Evolutionary conservation across 2,797 vertebrate species (phyloP).

Genomic region (Danionella dracula): DNA sequence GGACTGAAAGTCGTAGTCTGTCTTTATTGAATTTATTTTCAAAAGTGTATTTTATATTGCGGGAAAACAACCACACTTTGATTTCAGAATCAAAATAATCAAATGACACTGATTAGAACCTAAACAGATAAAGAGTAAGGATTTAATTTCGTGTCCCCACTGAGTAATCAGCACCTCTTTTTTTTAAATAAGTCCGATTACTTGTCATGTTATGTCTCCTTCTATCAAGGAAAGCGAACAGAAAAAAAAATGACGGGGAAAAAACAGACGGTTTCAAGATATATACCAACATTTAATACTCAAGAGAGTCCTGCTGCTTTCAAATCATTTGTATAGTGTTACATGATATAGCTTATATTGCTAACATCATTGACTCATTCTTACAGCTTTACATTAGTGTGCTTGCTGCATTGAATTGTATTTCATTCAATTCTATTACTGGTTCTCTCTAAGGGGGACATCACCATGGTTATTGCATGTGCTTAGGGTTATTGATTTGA

Average conservation of each 20-base stretch:
- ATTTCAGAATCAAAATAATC: constrained; percentile 30
- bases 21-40: too few species aligned
- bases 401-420: not conserved
- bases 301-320: not conserved
- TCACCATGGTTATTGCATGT: not conserved
- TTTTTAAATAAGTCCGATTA: constrained; percentile 40
- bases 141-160: constrained; percentile 10
- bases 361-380: not conserved
- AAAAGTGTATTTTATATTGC: too few species aligned
- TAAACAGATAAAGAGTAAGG: constrained; percentile 32
- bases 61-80: too few species aligned
- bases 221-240: constrained; percentile 9
- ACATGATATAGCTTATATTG: not conserved
- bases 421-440: not conserved
- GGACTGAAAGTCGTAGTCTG: too few species aligned
- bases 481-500: not conserved
- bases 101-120: constrained; percentile 20
- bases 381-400: not conserved
- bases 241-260: not conserved
- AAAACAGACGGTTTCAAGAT: not conserved
- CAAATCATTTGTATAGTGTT: not conserved
- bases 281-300: not conserved
- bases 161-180: constrained; percentile 24
- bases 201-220: too few species aligned
- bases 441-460: not conserved